Conservation (phyloP, 2,797 vertebrate species). For the Mormyrops boulengeri region DNA sequence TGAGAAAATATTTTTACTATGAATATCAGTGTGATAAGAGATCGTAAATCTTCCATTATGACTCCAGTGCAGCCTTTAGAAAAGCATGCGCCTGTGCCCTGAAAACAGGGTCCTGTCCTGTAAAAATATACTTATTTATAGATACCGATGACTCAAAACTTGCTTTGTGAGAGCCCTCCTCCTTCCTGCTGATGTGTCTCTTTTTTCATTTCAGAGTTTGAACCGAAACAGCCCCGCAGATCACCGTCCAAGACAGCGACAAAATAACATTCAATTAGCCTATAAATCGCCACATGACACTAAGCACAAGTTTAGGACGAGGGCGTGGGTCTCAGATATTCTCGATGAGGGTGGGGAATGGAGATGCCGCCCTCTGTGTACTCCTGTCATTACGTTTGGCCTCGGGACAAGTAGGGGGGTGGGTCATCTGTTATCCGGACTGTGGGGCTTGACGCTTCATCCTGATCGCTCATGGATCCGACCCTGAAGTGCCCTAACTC, state of each 20-base stretch:
- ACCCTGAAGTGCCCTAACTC: background rate
- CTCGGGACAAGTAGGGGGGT: background rate
- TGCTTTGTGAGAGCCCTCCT: conserved; percentile 36
- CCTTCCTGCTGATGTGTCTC: conserved; percentile 5
- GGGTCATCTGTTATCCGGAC: background rate
- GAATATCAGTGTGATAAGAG: conserved; percentile 19
- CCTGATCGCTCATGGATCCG: background rate
- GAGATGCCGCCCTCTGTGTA: background rate
- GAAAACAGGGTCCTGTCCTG: conserved; percentile 38
- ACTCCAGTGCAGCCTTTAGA: conserved; percentile 46
- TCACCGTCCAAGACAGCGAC: conserved; percentile 9
- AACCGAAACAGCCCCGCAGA: conserved; percentile 20
- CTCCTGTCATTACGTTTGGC: background rate
- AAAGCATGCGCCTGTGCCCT: conserved; percentile 42
- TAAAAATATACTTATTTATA: conserved; percentile 47
- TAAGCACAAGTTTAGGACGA: background rate
- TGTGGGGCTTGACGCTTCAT: background rate
- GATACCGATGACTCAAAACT: conserved; percentile 36
- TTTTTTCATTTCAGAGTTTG: conserved; percentile 33
- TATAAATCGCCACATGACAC: background rate
- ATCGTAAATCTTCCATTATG: conserved; percentile 32
- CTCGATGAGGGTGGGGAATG: background rate
- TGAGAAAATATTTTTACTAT: conserved; percentile 24
- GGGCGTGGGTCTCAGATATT: background rate
- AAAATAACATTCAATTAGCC: background rate